phyloP scores from a whole-genome alignment of 2,888 invertebrate genomes.

The Melolontha melolontha region DNA sequence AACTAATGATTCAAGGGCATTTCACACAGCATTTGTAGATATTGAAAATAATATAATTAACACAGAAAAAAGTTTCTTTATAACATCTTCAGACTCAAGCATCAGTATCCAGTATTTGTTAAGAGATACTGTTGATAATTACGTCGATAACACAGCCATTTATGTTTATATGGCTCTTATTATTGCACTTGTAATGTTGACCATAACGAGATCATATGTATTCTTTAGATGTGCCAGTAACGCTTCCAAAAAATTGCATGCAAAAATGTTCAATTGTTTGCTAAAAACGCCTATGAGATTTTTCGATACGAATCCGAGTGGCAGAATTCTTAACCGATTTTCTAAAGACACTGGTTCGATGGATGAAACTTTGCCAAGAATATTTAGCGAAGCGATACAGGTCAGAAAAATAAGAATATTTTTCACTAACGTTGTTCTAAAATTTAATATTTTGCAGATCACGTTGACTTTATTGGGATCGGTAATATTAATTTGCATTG shows the following conservation, averaged over 20 bases:
- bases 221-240: constrained; percentile 74
- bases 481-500: constrained; percentile 67
- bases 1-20: background rate
- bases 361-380: constrained; percentile 79
- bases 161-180: constrained; percentile 74
- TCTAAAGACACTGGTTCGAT: constrained; percentile 86
- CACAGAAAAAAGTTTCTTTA: background rate
- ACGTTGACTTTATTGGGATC: constrained; percentile 66
- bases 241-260: constrained; percentile 77
- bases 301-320: constrained; percentile 87
- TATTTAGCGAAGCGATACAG: constrained; percentile 71
- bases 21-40: background rate
- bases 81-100: constrained; percentile 15
- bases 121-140: constrained; percentile 9
- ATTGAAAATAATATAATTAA: background rate
- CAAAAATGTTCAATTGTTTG: constrained; percentile 75
- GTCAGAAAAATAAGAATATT: constrained; percentile 71
- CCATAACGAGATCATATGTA: constrained; percentile 72
- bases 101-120: background rate
- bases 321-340: constrained; percentile 83
- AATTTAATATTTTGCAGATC: constrained; percentile 59
- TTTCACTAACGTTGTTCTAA: background rate
- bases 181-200: constrained; percentile 67
- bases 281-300: constrained; percentile 73
- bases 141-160: constrained; percentile 58